Evolutionary conservation across 2,888 invertebrate species (phyloP).

Genomic region (Aleiodes leptofemur): DNA sequence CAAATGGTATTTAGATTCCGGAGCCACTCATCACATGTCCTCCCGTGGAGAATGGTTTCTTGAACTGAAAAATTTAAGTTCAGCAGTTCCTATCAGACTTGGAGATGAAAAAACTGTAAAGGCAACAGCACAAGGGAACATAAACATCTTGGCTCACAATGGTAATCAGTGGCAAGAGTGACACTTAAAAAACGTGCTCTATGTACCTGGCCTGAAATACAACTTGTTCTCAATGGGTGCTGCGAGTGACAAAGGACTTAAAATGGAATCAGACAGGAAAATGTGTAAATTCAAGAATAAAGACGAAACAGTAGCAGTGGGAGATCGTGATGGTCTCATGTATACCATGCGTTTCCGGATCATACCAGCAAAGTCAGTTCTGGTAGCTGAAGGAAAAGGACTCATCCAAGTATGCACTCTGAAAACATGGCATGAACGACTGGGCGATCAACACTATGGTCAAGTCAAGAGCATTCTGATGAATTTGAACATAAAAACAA

Average conservation of each 20-base stretch:
- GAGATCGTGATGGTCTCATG: conserved; percentile 42
- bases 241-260: not conserved
- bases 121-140: conserved; percentile 21
- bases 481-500: conserved; percentile 56
- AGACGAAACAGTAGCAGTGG: conserved; percentile 40
- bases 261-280: not conserved
- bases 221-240: conserved; percentile 45
- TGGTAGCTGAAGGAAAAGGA: not conserved
- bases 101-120: conserved; percentile 33
- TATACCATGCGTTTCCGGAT: not conserved
- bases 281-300: conserved; percentile 40
- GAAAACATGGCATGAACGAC: not conserved
- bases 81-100: conserved; percentile 35
- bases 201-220: conserved; percentile 47
- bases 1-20: conserved; percentile 48
- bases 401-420: not conserved
- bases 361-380: not conserved
- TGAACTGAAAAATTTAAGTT: not conserved
- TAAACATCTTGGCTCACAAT: conserved; percentile 52
- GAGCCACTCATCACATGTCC: conserved; percentile 55
- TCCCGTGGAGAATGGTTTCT: conserved; percentile 48
- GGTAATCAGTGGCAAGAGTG: conserved; percentile 48
- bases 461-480: not conserved
- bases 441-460: not conserved
- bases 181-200: conserved; percentile 48